phyloP scores from a whole-genome alignment of 2,888 invertebrate species.

The Torymus tubicola region DNA sequence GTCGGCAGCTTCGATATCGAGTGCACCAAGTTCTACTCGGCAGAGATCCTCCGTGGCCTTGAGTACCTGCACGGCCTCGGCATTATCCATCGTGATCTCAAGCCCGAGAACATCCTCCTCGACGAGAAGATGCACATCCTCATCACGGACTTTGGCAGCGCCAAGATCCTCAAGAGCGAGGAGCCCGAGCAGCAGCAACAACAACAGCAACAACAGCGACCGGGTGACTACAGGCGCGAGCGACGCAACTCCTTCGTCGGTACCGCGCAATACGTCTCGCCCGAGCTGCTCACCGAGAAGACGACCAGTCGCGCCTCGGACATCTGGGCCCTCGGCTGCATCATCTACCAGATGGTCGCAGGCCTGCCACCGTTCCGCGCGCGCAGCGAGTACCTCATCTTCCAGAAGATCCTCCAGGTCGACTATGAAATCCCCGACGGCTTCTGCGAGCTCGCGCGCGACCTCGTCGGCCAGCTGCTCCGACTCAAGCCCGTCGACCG shows the following conservation, averaged over 20 bases:
- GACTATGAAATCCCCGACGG: constrained; percentile 95
- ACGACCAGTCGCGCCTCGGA: constrained; percentile 89
- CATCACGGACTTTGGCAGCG: constrained; percentile 98
- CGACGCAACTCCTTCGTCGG: constrained; percentile 95
- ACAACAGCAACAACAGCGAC: background rate
- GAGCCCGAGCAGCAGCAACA: constrained; percentile 61
- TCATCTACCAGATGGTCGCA: constrained; percentile 97
- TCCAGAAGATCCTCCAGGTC: constrained; percentile 94
- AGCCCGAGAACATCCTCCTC: constrained; percentile 98
- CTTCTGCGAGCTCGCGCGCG: constrained; percentile 90
- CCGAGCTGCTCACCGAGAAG: constrained; percentile 92
- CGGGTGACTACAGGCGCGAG: constrained; percentile 35
- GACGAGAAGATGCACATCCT: constrained; percentile 97
- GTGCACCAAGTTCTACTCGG: constrained; percentile 94
- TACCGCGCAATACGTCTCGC: constrained; percentile 99
- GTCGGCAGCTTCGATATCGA: constrained; percentile 92
- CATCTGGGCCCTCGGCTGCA: constrained; percentile 98
- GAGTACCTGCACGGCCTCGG: constrained; percentile 93
- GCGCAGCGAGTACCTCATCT: constrained; percentile 95
- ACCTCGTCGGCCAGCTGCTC: constrained; percentile 91
- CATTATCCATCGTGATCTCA: constrained; percentile 96
- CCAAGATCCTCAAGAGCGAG: constrained; percentile 84
- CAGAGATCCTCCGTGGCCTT: constrained; percentile 93
- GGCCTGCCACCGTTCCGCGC: constrained; percentile 95
- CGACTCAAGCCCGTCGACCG: constrained; percentile 88